These are phyloP conservation scores for Bufo bufo DNA, from an alignment of 2,113 vertebrate species.

Conservation along the genomic window DNA sequence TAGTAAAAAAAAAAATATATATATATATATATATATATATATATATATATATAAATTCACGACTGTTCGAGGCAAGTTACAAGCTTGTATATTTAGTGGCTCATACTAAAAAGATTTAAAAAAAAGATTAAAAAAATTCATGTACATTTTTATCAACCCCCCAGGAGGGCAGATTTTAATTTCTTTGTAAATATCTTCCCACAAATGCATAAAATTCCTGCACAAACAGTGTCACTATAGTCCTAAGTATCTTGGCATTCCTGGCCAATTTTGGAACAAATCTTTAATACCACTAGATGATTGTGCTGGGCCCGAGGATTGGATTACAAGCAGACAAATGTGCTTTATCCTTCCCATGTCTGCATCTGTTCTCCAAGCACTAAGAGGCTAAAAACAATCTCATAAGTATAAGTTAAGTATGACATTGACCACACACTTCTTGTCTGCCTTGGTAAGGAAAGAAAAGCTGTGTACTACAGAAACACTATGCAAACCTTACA, in stretches of 20 bases:
- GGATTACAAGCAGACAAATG: neutral
- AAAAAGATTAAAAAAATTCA: too few species aligned
- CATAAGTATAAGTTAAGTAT: neutral
- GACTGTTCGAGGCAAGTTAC: too few species aligned
- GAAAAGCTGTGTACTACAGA: neutral
- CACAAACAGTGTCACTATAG: neutral
- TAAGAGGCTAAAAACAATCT: neutral
- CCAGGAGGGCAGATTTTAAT: neutral
- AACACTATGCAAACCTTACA: neutral
- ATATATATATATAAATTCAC: too few species aligned
- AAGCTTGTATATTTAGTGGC: too few species aligned
- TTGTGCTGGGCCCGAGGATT: neutral
- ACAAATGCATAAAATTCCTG: neutral
- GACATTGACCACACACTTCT: neutral
- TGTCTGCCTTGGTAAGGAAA: neutral
- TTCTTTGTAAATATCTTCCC: neutral
- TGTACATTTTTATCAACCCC: neutral
- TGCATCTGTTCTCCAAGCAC: neutral
- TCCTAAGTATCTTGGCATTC: neutral
- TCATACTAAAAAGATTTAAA: too few species aligned
- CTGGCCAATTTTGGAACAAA: neutral
- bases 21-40: too few species aligned
- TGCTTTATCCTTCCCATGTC: neutral
- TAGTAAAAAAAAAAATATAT: too few species aligned
- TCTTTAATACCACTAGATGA: neutral